These are phyloP conservation scores for Reinhardtius hippoglossoides DNA, from an alignment of 2,113 vertebrate genomes.

Conservation along the genomic window DNA sequence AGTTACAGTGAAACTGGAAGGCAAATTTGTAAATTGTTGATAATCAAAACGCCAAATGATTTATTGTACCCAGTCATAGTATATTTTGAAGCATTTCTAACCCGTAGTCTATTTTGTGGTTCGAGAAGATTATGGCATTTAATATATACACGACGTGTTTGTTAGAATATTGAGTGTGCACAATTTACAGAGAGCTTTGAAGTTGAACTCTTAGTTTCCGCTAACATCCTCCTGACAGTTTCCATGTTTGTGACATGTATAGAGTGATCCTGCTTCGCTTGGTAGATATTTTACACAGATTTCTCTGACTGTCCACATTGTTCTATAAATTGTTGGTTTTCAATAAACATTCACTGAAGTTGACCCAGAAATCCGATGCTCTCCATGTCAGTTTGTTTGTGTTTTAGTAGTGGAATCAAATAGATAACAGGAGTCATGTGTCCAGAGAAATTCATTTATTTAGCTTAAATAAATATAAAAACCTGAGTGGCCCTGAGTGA, in stretches of 20 bases:
- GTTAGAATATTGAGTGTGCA: slow-evolving; percentile 61
- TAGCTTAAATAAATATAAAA: neutral
- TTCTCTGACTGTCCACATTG: slow-evolving; percentile 73
- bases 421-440: neutral
- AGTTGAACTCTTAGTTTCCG: slow-evolving; percentile 59
- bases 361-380: neutral
- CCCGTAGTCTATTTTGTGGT: slow-evolving; percentile 61
- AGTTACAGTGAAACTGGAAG: slow-evolving; percentile 67
- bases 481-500: neutral
- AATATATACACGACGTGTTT: slow-evolving; percentile 74
- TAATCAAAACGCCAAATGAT: slow-evolving; percentile 70
- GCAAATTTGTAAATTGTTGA: slow-evolving; percentile 39
- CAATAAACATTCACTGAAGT: slow-evolving; percentile 81
- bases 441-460: neutral
- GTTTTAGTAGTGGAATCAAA: neutral
- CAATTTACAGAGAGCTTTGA: slow-evolving; percentile 67
- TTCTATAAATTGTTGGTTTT: slow-evolving; percentile 75
- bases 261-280: slow-evolving; percentile 69
- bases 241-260: slow-evolving; percentile 55
- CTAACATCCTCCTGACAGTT: slow-evolving; percentile 64
- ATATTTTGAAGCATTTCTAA: slow-evolving; percentile 61
- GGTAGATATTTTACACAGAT: slow-evolving; percentile 67
- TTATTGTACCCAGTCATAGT: slow-evolving; percentile 58
- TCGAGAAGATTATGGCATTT: slow-evolving; percentile 70
- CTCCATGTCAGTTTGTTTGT: slow-evolving; percentile 14